These are phyloP conservation scores for Bombus cullumanus DNA, from an alignment of 1,140 invertebrate species.

Conservation along the genomic window DNA sequence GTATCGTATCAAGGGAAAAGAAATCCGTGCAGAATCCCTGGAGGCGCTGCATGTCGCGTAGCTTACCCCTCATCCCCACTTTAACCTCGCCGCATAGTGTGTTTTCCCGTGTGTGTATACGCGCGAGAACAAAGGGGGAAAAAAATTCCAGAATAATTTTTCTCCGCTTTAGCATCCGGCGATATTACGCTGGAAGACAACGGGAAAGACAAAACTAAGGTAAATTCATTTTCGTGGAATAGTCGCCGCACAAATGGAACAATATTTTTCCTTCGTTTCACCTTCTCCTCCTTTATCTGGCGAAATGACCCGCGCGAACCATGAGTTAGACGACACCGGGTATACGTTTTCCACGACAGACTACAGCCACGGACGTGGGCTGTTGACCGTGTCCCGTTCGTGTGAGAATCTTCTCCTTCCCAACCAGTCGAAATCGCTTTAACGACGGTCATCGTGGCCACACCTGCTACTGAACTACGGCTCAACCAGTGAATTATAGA, in stretches of 20 bases:
- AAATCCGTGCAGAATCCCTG: conserved; percentile 37
- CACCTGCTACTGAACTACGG: conserved; percentile 17
- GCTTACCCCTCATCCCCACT: background rate
- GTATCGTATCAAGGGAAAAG: conserved; percentile 33
- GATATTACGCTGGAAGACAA: conserved; percentile 23
- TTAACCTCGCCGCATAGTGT: background rate
- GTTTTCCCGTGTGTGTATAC: background rate
- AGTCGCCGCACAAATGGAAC: conserved; percentile 43
- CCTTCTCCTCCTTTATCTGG: conserved; percentile 1
- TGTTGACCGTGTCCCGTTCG: background rate
- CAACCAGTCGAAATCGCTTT: conserved; percentile 11
- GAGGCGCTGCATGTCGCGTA: background rate
- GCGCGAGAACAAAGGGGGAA: conserved; percentile 10
- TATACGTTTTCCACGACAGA: conserved; percentile 30
- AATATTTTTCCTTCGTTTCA: conserved; percentile 40
- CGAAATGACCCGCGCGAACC: conserved; percentile 30
- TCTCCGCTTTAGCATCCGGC: conserved; percentile 45
- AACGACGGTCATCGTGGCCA: background rate
- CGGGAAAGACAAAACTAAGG: conserved; percentile 27
- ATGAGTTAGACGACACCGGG: conserved; percentile 34
- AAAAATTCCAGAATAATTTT: conserved; percentile 49
- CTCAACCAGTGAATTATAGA: conserved; percentile 4
- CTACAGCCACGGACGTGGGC: background rate
- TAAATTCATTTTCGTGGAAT: conserved; percentile 48
- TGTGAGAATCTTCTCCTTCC: background rate